phyloP scores from a whole-genome alignment of 2,113 vertebrate species.

The Porphyrio hochstetteri region DNA sequence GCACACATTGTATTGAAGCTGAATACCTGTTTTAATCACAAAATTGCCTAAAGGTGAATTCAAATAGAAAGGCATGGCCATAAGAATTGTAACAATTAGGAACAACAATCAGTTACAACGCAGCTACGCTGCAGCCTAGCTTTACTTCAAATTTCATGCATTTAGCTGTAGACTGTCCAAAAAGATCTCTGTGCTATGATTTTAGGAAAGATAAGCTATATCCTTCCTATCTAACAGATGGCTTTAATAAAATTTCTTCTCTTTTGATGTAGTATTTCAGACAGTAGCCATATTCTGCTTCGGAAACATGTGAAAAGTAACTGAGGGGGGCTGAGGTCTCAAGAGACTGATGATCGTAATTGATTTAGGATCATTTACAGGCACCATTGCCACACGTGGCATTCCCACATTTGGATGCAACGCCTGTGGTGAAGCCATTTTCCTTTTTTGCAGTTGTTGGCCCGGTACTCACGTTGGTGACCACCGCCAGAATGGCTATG shows the following conservation, averaged over 20 bases:
- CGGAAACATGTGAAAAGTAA: background rate
- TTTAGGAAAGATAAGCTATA: background rate
- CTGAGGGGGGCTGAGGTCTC: background rate
- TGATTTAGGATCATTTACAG: background rate
- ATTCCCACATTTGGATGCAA: background rate
- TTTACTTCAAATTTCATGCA: background rate
- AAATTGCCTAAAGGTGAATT: background rate
- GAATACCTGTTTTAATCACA: background rate
- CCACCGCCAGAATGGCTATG: conserved; percentile 89
- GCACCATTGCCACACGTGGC: accelerated
- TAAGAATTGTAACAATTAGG: background rate
- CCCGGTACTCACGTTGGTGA: conserved; percentile 85
- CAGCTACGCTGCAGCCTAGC: background rate
- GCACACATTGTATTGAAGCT: background rate
- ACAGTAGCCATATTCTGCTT: background rate
- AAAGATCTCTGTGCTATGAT: background rate
- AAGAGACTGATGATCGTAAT: background rate
- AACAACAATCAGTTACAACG: background rate
- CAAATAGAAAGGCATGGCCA: background rate
- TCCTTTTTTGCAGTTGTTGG: background rate
- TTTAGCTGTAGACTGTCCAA: background rate
- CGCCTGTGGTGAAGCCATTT: background rate
- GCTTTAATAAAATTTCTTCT: background rate
- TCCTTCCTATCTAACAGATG: background rate
- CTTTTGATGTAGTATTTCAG: background rate